phyloP scores from a whole-genome alignment of 2,888 invertebrate genomes.

The Cenopis cana region DNA sequence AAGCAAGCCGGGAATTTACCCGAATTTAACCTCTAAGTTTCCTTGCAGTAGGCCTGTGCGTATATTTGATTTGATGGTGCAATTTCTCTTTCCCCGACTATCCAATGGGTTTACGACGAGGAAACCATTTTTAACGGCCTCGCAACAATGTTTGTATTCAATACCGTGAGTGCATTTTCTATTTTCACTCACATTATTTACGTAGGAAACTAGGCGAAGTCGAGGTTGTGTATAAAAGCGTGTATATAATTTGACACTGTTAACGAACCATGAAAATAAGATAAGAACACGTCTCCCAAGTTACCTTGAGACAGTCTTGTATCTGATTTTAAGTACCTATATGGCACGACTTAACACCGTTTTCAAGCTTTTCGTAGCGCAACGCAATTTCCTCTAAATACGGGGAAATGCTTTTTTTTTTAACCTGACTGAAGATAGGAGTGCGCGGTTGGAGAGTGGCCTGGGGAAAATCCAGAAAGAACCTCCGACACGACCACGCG shows the following conservation, averaged over 20 bases:
- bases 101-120: slow-evolving; percentile 11
- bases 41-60: slow-evolving; percentile 1
- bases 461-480: too few relatives aligned
- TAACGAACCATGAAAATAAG: too few relatives aligned
- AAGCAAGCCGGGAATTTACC: neutral
- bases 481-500: too few relatives aligned
- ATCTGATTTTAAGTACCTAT: too few relatives aligned
- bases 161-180: slow-evolving; percentile 37
- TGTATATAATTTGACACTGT: neutral
- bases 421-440: too few relatives aligned
- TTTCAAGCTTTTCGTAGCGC: too few relatives aligned
- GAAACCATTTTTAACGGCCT: slow-evolving; percentile 23
- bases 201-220: neutral
- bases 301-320: too few relatives aligned
- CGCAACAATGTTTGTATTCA: slow-evolving; percentile 36
- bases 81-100: slow-evolving; percentile 18
- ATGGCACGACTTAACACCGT: too few relatives aligned
- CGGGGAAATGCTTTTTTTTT: too few relatives aligned
- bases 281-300: too few relatives aligned
- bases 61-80: slow-evolving; percentile 8
- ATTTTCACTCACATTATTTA: slow-evolving; percentile 29
- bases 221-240: neutral
- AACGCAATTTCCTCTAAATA: too few relatives aligned
- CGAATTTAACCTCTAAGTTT: neutral
- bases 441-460: too few relatives aligned